Evolutionary conservation across 2,113 vertebrate species (phyloP), one percentile per base, ranked within the genome.

Genomic region (Cyphomyrus plagiostoma): DNA sequence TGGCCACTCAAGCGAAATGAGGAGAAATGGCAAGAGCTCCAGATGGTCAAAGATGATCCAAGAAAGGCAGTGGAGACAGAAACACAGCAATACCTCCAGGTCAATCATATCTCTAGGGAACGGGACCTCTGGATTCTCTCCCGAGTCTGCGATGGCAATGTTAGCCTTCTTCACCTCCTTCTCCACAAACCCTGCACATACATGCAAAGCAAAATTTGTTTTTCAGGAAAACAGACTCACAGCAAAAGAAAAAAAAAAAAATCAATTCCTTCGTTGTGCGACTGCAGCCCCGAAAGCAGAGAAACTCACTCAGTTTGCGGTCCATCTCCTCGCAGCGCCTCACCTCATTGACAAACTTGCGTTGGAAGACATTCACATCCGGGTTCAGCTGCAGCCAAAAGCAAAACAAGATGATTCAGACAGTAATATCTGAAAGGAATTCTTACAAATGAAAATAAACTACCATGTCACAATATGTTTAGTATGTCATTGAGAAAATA

Each of bases 51-150:
- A 21, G 39, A 35, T 3, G 4, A 48, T 10, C 17, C 3, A 5
- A n/a, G 15, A n/a, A 49, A 85, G 46, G 46, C 17, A 74, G 10
- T 4, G 3, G 39, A 6, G 56, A 19, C 2, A 66, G 30, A 45
- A 80, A 8, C 42, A n/a, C 85, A 45, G 45, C 66, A 45, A 90
- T 96, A 99, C 98, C 98, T 99, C 98, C 48, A 99, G 93, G 46
- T 99, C 98, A 48, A 99, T 99, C 98, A 99, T 99, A 94, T 99
- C 98, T 90, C 98, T 95, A n/a, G 98, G 98, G 90, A 99, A 99
- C 88, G 98, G 98, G 39, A 99, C 98, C 93, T 99, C 98, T 0
- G 98, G 98, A 92, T 99, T 99, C 92, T 99, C 98, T 0, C 98
- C 98, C 0, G 98, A 99, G 94, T 99, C 98, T 92, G 98, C 94